A percentile compares a stretch with the other conserved stretches of the same genome.
phyloP scores from a whole-genome alignment of 1,140 invertebrate species.

The Mizuhopecten yessoensis region DNA sequence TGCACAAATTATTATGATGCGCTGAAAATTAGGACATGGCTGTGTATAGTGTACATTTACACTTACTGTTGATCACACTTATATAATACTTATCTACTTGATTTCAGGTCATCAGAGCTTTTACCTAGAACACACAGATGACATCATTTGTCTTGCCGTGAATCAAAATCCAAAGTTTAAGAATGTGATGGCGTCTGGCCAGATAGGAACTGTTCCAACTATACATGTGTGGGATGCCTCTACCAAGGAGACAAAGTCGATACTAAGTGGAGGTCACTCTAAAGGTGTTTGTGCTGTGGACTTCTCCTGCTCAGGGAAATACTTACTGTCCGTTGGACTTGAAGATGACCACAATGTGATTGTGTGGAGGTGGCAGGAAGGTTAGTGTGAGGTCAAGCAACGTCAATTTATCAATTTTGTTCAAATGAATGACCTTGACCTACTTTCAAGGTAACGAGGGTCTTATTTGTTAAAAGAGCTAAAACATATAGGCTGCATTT shows the following conservation, averaged over 20 bases:
- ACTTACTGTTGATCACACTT: no score
- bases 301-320: conserved; percentile 83
- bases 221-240: conserved; percentile 83
- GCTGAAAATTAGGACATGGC: no score
- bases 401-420: no score
- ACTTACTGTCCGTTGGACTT: conserved; percentile 81
- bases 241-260: conserved; percentile 81
- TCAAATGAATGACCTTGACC: no score
- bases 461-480: no score
- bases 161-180: conserved; percentile 83
- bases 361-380: conserved; percentile 84
- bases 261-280: conserved; percentile 78
- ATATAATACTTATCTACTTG: no score
- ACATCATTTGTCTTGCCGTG: conserved; percentile 83
- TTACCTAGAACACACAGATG: conserved; percentile 83
- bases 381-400: conserved; percentile 69
- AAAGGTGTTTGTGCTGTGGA: conserved; percentile 81
- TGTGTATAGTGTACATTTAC: no score
- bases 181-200: conserved; percentile 82
- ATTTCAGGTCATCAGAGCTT: conserved; percentile 82
- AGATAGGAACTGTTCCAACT: conserved; percentile 80
- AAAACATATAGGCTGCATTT: no score
- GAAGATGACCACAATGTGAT: conserved; percentile 80
- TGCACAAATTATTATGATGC: no score
- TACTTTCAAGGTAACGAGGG: no score